Conservation (phyloP, 2,797 vertebrate species). For the Enteromius thamalakanensis region DNA sequence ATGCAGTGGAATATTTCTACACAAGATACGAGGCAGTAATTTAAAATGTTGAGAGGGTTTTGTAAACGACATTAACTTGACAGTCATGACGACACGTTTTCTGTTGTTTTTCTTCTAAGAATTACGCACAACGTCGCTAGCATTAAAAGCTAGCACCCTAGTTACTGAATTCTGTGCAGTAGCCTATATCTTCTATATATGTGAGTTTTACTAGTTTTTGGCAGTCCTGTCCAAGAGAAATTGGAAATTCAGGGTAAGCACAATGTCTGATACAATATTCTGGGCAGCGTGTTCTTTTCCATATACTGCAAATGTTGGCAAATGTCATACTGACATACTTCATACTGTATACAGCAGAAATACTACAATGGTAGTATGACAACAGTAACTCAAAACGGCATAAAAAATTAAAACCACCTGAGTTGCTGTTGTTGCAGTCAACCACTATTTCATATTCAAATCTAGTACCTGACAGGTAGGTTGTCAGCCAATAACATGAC, state of each 20-base stretch:
- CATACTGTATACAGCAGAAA: not conserved
- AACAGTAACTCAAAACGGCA: not conserved
- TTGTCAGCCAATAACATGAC: conserved; percentile 2
- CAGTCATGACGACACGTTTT: not conserved
- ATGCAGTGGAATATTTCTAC: conserved; percentile 26
- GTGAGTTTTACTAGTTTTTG: not conserved
- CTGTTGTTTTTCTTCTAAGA: not conserved
- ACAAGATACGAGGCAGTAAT: not conserved
- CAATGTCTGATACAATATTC: not conserved
- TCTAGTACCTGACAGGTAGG: not conserved
- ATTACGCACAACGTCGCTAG: not conserved
- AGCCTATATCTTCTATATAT: not conserved
- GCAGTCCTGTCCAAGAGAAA: not conserved
- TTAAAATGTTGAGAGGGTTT: conserved; percentile 22
- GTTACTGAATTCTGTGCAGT: not conserved
- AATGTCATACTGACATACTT: not conserved
- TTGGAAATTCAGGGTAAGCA: not conserved
- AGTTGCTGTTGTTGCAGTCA: conserved; percentile 14
- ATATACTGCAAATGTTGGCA: not conserved
- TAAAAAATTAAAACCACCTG: conserved; percentile 35
- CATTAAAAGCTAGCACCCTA: not conserved
- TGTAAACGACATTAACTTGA: conserved; percentile 2
- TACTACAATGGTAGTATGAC: not conserved
- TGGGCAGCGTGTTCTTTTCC: not conserved
- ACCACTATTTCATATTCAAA: not conserved